Evolutionary conservation across 2,888 invertebrate genomes (phyloP).

Genomic region (Andrena praecox): DNA sequence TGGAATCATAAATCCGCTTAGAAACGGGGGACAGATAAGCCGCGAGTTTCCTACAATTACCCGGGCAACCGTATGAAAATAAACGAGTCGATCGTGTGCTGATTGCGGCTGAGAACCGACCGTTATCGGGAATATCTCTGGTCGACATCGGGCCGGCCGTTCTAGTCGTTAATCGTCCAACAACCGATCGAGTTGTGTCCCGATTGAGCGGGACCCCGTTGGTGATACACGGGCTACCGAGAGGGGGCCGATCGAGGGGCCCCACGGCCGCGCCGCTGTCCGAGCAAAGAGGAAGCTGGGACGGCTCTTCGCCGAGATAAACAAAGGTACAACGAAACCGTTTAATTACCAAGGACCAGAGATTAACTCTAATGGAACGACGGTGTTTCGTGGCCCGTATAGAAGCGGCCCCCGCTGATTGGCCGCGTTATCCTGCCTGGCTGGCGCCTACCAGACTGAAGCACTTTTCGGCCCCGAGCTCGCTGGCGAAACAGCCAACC

Average conservation of each 20-base stretch:
- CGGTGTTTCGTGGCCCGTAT: constrained; percentile 73
- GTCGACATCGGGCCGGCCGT: constrained; percentile 45
- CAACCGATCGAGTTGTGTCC: constrained; percentile 61
- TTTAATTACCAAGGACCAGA: constrained; percentile 81
- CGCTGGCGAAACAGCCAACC: constrained; percentile 17
- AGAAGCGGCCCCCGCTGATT: constrained; percentile 58
- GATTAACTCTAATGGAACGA: constrained; percentile 83
- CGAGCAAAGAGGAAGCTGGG: constrained; percentile 31
- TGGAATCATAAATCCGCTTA: constrained; percentile 37
- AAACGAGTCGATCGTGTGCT: constrained; percentile 47
- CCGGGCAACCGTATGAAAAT: constrained; percentile 23
- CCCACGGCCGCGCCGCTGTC: neutral
- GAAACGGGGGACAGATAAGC: constrained; percentile 37
- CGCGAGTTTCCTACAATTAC: constrained; percentile 37
- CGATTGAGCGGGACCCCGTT: constrained; percentile 41
- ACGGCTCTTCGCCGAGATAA: constrained; percentile 73
- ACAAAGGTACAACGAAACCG: constrained; percentile 81
- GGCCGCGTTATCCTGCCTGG: constrained; percentile 64
- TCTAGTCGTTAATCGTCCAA: constrained; percentile 59
- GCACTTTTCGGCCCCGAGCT: constrained; percentile 43
- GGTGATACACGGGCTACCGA: constrained; percentile 57
- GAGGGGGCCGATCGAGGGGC: constrained; percentile 14
- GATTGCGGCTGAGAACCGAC: constrained; percentile 37
- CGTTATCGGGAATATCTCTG: constrained; percentile 50
- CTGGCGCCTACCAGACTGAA: constrained; percentile 66